Base-by-base conservation (phyloP, 2,888 invertebrate species). In the Eupithecia exiguata region DNA sequence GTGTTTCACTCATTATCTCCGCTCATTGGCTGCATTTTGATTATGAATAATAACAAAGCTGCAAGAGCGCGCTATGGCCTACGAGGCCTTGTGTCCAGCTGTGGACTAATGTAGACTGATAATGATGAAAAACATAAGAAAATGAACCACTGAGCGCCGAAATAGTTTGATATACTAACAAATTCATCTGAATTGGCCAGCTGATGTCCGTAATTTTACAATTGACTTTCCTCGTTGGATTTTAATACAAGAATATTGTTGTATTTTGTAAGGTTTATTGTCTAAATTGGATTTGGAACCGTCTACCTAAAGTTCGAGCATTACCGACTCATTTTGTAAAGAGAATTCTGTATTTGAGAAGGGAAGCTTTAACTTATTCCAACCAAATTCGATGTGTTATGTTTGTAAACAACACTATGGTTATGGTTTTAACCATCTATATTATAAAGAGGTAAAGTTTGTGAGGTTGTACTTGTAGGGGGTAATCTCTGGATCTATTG, bases 241-340 rank as follows among this genome's bases (percentile, higher is more conserved):
- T 35, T 35, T 21, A 35, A 35, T 62, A 62, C 7, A 62, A 16
- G 30, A 30, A 61, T 65, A 21, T 65, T 63, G 65, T 66, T 63
- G 66, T 69, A 38, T 16, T 69, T 58, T 35, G 36, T 18, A 40
- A 25, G 61, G n/a, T 12, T 43, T n/a, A 61, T 61, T 35, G 35
- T 62, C 62, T 35, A 25, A 38, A 66, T 21, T 66, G 21, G 38
- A 66, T 66, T 66, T 66, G 66, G 38, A 66, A 38, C 66, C 38
- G 66, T 66, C 40, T 40, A 40, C 40, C 40, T 38, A n/a, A 62
- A 65, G 65, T 66, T 21, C n/a, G 40, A 40, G 66, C 40, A 43
- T 43, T 40, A 65, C 35, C 18, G 18, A 65, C 6, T 18, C 35
- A n/a, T 14, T 58, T 25, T 58, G 53, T 53, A 12, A 25, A 53